phyloP scores from a whole-genome alignment of 2,113 vertebrate genomes.

The Silurus meridionalis region DNA sequence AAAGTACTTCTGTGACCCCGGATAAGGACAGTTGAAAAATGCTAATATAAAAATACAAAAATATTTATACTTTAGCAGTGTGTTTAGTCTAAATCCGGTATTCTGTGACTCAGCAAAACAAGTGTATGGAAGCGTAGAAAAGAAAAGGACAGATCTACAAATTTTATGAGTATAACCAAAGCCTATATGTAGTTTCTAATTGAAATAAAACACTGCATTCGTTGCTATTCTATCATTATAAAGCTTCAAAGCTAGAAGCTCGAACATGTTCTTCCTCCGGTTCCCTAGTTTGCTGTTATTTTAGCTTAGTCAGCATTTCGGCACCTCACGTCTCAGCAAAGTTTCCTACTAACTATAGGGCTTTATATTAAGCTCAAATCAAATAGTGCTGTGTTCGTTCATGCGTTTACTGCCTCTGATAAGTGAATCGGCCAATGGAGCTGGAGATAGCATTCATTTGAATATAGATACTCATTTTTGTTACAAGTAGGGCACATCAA shows the following conservation, averaged over 20 bases:
- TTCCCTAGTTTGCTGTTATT: constrained; percentile 8
- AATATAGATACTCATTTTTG: constrained; percentile 44
- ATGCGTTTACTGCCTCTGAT: constrained; percentile 47
- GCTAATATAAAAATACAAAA: neutral
- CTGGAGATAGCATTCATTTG: constrained; percentile 49
- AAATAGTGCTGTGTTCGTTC: constrained; percentile 40
- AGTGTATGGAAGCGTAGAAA: neutral
- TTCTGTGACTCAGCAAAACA: neutral
- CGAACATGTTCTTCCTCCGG: constrained; percentile 7
- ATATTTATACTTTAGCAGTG: neutral
- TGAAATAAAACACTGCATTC: constrained; percentile 2
- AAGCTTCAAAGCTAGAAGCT: constrained; percentile 7
- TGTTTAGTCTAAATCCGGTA: neutral
- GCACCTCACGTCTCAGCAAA: constrained; percentile 29
- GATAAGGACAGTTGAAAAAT: neutral
- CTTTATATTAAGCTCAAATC: constrained; percentile 49
- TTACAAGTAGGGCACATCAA: constrained; percentile 29
- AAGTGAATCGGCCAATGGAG: constrained; percentile 47
- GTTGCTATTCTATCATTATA: neutral
- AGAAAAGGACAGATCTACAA: neutral
- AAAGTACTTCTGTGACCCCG: neutral
- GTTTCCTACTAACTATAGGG: constrained; percentile 34
- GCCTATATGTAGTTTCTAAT: neutral
- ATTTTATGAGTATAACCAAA: neutral
- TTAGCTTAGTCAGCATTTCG: constrained; percentile 43